Base-by-base conservation (phyloP, 2,888 invertebrate genomes). In the Sphecodes monilicornis region DNA sequence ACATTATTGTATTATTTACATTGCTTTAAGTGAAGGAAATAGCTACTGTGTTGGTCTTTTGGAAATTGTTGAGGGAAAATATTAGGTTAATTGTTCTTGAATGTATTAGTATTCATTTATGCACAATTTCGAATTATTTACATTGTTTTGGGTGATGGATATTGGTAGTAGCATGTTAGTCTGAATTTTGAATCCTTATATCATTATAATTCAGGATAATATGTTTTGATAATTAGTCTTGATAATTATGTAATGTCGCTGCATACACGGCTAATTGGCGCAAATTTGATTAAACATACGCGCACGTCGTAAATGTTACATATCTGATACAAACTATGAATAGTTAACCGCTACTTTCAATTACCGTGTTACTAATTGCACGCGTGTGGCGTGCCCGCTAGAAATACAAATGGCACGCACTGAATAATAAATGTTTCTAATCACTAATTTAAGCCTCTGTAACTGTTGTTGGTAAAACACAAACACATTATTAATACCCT, bases 371-470 rank as follows among this genome's bases (percentile, higher is more conserved):
- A 50, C 69, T 46, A 78, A 66, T 16, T 39, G 26, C 26, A 26
- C 57, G 57, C 57, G 26, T 16, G 5, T 26, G 26, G 1, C 26
- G 26, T n/a, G 57, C 57, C 5, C 13, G 26, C 13, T 22, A 10
- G 8, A 41, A 74, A 43, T 29, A 41, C n/a, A 22, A 69, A 66
- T 68, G 18, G 6, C 26, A 18, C 8, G 11, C 39, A 16, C 3
- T 26, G 50, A 50, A 76, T 68, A 36, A 50, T 76, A 50, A 68
- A 76, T 68, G n/a, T 16, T 68, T n/a, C 18, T 36, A 50, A 76
- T 76, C n/a, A 29, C 18, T 66, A 18, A 50, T 50, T 66, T 50
- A 50, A 39, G 29, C 26, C 68, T 26, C 13, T 8, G 46, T 26
- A 36, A 29, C n/a, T 26, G 36, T 26, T 57, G 57, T 64, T 64